Conservation (phyloP, 2,113 vertebrate species). For the Triplophysa siluroides region DNA sequence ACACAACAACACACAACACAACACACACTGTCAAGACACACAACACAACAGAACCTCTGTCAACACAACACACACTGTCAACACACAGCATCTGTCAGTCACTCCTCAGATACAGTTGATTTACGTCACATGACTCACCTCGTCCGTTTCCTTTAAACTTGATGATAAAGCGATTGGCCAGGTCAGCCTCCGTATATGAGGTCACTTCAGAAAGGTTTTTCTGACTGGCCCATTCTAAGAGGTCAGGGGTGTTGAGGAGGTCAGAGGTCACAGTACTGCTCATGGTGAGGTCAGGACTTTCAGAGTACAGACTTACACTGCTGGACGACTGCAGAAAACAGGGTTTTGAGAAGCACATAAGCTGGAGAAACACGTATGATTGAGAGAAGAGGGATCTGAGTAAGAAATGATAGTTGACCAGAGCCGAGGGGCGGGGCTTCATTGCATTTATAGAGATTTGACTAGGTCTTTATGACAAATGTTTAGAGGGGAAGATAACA, state of each 20-base stretch:
- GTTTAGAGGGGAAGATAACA: no score
- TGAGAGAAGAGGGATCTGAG: neutral
- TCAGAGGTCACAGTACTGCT: constrained; percentile 60
- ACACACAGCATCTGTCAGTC: no score
- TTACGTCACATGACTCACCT: constrained; percentile 54
- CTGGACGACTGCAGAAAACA: constrained; percentile 71
- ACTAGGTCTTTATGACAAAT: no score
- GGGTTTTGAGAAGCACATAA: neutral
- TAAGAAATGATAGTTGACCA: no score
- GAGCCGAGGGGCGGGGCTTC: no score
- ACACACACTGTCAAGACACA: neutral
- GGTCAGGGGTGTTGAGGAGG: constrained; percentile 64
- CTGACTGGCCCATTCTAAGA: constrained; percentile 66
- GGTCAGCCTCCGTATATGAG: constrained; percentile 76
- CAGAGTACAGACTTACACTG: constrained; percentile 69
- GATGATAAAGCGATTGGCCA: constrained; percentile 78
- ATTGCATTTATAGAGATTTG: no score
- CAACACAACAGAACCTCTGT: no score
- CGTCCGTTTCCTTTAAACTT: constrained; percentile 61
- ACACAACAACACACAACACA: no score
- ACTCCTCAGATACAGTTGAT: no score
- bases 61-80: no score
- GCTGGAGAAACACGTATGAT: neutral
- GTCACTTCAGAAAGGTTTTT: constrained; percentile 66
- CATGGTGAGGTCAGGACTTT: constrained; percentile 64